phyloP scores from a whole-genome alignment of 2,113 vertebrate genomes.

The Halichoeres trimaculatus region DNA sequence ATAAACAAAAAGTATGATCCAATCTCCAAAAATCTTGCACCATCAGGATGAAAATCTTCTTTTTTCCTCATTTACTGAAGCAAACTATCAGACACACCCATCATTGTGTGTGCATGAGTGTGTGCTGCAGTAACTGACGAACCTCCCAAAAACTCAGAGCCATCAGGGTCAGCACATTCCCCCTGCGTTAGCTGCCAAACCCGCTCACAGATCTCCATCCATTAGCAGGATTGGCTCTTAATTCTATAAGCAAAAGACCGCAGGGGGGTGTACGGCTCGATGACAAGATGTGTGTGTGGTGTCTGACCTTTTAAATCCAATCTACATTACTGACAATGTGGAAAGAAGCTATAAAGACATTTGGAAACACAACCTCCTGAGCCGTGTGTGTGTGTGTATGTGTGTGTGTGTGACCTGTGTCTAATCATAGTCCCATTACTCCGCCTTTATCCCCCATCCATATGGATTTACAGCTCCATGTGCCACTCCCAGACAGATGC shows the following conservation, averaged over 20 bases:
- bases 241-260: constrained; percentile 57
- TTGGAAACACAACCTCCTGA: constrained; percentile 26
- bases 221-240: constrained; percentile 74
- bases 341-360: constrained; percentile 47
- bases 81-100: constrained; percentile 50
- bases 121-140: constrained; percentile 27
- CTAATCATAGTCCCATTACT: constrained; percentile 5
- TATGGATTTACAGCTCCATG: constrained; percentile 23
- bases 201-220: constrained; percentile 59
- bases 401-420: constrained; percentile 13
- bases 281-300: constrained; percentile 40
- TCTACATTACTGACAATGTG: constrained; percentile 60
- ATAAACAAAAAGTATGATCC: neutral
- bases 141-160: constrained; percentile 42
- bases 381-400: constrained; percentile 12
- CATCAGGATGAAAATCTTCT: constrained; percentile 1
- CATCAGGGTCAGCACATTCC: constrained; percentile 63
- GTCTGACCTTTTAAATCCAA: constrained; percentile 74
- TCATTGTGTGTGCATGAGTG: neutral
- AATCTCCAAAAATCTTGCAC: neutral
- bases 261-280: constrained; percentile 25
- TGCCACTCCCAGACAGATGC: constrained; percentile 66
- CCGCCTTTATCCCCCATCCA: constrained; percentile 13
- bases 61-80: too few species aligned
- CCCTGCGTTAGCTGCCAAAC: constrained; percentile 50